These are phyloP conservation scores for Teleopsis dalmanni DNA, from an alignment of 1,140 invertebrate genomes.

Conservation along the genomic window DNA sequence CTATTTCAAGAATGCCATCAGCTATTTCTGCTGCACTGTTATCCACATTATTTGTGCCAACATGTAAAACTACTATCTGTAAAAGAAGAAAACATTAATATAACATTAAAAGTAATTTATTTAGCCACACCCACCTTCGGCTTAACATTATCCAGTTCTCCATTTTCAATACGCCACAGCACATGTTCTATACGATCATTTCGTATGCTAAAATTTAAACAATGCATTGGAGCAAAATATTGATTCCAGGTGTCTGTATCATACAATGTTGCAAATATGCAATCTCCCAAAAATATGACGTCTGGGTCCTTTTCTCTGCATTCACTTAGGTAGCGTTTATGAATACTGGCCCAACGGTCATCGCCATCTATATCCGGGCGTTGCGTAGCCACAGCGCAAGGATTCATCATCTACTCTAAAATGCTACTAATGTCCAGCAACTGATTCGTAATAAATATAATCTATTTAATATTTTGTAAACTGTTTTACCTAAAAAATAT, in stretches of 20 bases:
- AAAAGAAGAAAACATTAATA: conserved; percentile 23
- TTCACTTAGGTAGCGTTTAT: conserved; percentile 71
- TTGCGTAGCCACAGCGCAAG: conserved; percentile 53
- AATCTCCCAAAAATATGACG: conserved; percentile 86
- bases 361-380: conserved; percentile 50
- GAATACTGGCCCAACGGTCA: conserved; percentile 45
- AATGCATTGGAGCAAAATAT: conserved; percentile 79
- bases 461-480: too few relatives aligned
- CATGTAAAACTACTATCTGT: conserved; percentile 75
- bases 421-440: too few relatives aligned
- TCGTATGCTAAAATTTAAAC: conserved; percentile 84
- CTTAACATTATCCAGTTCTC: conserved; percentile 77
- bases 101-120: neutral
- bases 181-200: conserved; percentile 81
- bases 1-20: conserved; percentile 72
- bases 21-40: conserved; percentile 69
- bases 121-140: conserved; percentile 59
- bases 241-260: conserved; percentile 77
- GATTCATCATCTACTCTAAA: conserved; percentile 51
- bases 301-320: conserved; percentile 80
- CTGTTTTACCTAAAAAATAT: too few relatives aligned
- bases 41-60: conserved; percentile 79
- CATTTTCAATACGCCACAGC: conserved; percentile 80
- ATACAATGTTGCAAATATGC: conserved; percentile 68
- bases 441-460: too few relatives aligned